Evolutionary conservation across 2,113 vertebrate genomes (phyloP), one percentile per base, ranked within the genome.

Genomic region (Meriones unguiculatus): DNA sequence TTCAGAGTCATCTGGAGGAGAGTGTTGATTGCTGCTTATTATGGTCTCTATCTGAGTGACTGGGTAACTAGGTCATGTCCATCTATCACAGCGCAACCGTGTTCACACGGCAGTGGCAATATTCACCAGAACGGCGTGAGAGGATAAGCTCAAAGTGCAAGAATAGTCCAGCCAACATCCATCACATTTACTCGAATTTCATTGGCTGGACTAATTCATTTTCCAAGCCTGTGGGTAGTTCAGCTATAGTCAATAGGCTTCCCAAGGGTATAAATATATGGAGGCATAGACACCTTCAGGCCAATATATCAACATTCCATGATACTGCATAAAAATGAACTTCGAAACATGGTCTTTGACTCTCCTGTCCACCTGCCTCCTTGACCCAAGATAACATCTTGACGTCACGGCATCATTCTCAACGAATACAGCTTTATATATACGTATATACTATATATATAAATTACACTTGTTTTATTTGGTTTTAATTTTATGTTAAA

Each of bases 401-500:
- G 22, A 62, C 35, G 41, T 65, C 25, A 38, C 54, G 41, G 64
- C 24, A 62, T 75, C 41, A 57, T 14, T 82, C 1, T 4, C 50
- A 35, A 30, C 41, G n/a, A 41, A 75, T 72, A 5, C n/a, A 7
- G 24, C 50, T 64, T 77, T 46, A 46, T 46, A 46, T 46, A 46
- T 46, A 46, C 32, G 12, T 35, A 13, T 2, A 32, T 30, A 4
- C 4, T 41, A 41, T 46, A 46, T 46, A 46, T 91, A 64, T 14
- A 18, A 65, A 65, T 65, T 38, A 65, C 59, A 85, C 59, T 93
- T 50, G 32, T 54, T 94, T 94, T 52, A n/a, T n/a, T 84, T 87
- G 2, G 4, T 78, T 93, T 89, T 85, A 88, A 72, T 90, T 95
- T 64, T 90, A 92, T 92, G 30, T 52, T 62, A 89, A 70, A 73